Evolutionary conservation across 2,113 vertebrate species (phyloP).

Genomic region (Gavialis gangeticus): DNA sequence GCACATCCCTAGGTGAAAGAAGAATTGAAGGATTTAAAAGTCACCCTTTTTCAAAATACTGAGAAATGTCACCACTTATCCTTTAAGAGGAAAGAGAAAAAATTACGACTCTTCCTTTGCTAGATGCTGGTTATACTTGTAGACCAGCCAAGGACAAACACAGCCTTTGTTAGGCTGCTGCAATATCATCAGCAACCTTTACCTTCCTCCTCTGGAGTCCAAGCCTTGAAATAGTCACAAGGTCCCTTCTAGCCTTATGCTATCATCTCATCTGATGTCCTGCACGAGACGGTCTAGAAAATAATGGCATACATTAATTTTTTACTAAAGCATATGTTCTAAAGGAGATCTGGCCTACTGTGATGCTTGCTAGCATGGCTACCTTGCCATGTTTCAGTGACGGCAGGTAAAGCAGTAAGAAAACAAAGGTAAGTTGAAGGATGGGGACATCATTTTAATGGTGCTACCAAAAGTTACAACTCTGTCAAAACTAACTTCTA

Average conservation of each 20-base stretch:
- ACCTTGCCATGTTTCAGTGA: no score
- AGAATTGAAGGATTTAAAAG: not conserved
- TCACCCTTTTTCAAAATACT: not conserved
- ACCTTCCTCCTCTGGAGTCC: not conserved
- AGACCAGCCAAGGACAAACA: not conserved
- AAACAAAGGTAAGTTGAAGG: no score
- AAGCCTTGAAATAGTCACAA: no score
- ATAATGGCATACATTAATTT: not conserved
- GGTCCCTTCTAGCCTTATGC: no score
- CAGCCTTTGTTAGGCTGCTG: not conserved
- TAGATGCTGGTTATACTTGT: not conserved
- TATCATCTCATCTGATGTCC: not conserved
- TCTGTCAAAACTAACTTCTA: no score
- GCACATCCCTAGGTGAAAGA: not conserved
- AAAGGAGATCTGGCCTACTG: no score
- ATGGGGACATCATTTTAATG: no score
- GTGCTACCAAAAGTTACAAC: no score
- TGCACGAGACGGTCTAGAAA: not conserved
- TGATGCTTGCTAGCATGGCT: no score
- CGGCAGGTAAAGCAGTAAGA: no score
- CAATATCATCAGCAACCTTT: not conserved
- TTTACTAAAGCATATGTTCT: no score
- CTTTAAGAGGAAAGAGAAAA: not conserved
- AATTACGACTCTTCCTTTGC: not conserved
- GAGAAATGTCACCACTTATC: not conserved